A percentile compares a stretch with the other conserved stretches of the same genome.
phyloP scores from a whole-genome alignment of 1,140 invertebrate species.

The Spodoptera litura region DNA sequence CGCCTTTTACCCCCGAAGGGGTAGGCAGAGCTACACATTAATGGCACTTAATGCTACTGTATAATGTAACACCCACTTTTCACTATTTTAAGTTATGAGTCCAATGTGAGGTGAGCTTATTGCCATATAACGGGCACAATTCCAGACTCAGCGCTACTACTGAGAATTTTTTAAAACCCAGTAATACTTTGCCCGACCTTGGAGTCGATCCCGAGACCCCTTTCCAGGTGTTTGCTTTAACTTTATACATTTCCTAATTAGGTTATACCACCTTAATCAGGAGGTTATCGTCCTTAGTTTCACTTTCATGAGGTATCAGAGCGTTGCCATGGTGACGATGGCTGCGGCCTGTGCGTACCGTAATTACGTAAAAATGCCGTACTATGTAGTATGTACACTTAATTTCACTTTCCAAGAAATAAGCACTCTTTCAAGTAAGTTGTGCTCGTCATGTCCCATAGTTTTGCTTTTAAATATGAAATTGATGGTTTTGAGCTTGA shows the following conservation, averaged over 20 bases:
- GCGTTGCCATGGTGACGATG: constrained; percentile 53
- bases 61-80: too few relatives aligned
- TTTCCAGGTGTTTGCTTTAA: too few relatives aligned
- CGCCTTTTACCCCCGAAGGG: too few relatives aligned
- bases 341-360: constrained; percentile 50
- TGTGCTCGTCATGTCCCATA: not conserved
- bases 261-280: not conserved
- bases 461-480: not conserved
- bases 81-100: too few relatives aligned
- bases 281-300: constrained; percentile 52
- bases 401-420: constrained; percentile 59
- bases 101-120: too few relatives aligned
- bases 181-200: too few relatives aligned
- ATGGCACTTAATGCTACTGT: too few relatives aligned
- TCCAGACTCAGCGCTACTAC: too few relatives aligned
- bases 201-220: too few relatives aligned
- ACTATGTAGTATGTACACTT: constrained; percentile 40
- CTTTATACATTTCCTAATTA: not conserved
- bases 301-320: constrained; percentile 57
- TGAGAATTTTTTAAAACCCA: too few relatives aligned
- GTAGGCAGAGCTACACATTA: too few relatives aligned
- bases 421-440: not conserved
- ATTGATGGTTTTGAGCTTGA: not conserved
- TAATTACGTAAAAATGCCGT: constrained; percentile 63
- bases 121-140: too few relatives aligned